Conservation (phyloP, 2,113 vertebrate genomes). For the Clinocottus analis region DNA sequence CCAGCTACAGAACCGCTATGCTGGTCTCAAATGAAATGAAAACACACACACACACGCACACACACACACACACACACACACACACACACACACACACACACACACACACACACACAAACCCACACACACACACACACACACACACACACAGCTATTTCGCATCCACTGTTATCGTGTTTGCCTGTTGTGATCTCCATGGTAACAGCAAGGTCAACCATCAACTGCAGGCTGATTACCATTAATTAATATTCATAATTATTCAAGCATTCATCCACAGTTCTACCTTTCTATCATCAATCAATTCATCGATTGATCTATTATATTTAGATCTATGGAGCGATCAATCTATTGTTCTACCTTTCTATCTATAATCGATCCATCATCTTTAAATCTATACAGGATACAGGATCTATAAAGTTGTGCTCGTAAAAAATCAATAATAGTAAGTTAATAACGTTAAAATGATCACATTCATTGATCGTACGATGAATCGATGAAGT, state of each 20-base stretch:
- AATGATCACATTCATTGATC: no score
- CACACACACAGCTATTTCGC: slow-evolving; percentile 31
- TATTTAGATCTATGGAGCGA: background rate
- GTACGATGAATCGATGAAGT: no score
- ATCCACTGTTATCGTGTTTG: slow-evolving; percentile 40
- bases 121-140: slow-evolving; percentile 17
- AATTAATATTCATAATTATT: slow-evolving; percentile 57
- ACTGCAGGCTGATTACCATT: slow-evolving; percentile 58
- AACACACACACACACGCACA: slow-evolving; percentile 21
- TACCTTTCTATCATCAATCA: background rate
- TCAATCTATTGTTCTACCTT: background rate
- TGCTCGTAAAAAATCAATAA: no score
- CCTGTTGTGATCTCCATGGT: slow-evolving; percentile 49
- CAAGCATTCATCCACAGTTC: slow-evolving; percentile 1
- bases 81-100: slow-evolving; percentile 28
- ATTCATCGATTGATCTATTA: background rate
- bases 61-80: no score
- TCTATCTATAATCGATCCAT: background rate
- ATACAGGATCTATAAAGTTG: no score
- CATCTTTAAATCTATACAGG: background rate
- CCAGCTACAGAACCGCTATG: slow-evolving; percentile 28
- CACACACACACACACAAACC: background rate
- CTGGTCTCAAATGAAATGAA: slow-evolving; percentile 42
- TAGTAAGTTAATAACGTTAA: no score
- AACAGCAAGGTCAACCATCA: slow-evolving; percentile 58